Base-by-base conservation (phyloP, 53 echinoderm and acorn worm genomes). In the Apostichopus leukothele region DNA sequence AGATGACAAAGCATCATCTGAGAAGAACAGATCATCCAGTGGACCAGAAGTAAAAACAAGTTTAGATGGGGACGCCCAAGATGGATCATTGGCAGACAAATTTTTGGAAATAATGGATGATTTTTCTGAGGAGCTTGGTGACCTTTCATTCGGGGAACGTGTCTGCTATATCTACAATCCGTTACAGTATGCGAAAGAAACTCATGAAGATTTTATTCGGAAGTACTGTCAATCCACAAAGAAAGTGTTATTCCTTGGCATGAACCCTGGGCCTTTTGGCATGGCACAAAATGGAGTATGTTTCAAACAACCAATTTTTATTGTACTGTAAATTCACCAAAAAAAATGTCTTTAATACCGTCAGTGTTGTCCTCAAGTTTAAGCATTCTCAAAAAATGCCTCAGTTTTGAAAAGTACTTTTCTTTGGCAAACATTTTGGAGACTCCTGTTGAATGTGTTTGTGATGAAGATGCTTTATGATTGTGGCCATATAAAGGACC, bases 231-330 rank as follows among this genome's bases (percentile, higher is more conserved):
- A 96, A 89, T 92, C 99, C 1, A 81, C 92, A 18, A 99, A 99
- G 90, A 87, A 94, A 12, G 92, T 99, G 11, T 89, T 99, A 60
- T 94, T 96, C 77, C 90, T 99, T 9, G 99, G 99, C 8, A 99
- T 99, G 99, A 99, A 99, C 84, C 99, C 99, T 20, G 99, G 99
- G 8, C 99, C 99, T 51, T 99, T 90, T 87, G 99, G 99, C 61
- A 99, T 99, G 99, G 99, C 96, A 23, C 99, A 99, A 63, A 99
- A 99, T 91, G 99, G 99, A 91, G 99, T 99, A 83, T 88, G 93
- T 59, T 16, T n/a, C 13, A 3, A n/a, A 14, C 19, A 55, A 57
- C 10, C 39, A 71, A 71, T 14, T 6, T 71, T 16, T 19, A 71
- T n/a, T 71, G 0, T 71, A 20, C 14, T 74, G 21, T 14, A 25